A percentile compares a stretch with the other conserved stretches of the same genome.
phyloP scores from a whole-genome alignment of 2,888 invertebrate species.

The Ophraella communa region DNA sequence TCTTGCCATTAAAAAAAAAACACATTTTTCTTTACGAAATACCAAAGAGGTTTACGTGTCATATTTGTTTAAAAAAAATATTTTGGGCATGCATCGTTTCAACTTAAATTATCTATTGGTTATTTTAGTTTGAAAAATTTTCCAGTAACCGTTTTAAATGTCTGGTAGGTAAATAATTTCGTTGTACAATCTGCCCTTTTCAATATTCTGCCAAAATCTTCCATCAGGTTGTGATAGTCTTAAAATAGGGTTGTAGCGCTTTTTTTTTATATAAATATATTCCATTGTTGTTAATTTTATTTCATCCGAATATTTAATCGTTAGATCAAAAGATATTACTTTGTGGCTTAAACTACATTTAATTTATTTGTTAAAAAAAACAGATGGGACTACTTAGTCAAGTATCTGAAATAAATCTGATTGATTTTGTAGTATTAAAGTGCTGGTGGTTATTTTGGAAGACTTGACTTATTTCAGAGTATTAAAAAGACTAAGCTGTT shows the following conservation, averaged over 20 bases:
- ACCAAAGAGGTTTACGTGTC: slow-evolving; percentile 60
- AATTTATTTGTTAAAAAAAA: not conserved
- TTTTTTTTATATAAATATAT: too few species aligned
- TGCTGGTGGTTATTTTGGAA: not conserved
- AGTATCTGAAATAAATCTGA: not conserved
- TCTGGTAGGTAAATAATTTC: slow-evolving; percentile 22
- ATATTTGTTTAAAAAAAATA: slow-evolving; percentile 45
- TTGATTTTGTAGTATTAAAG: not conserved
- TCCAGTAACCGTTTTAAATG: not conserved
- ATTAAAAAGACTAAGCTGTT: slow-evolving; percentile 18
- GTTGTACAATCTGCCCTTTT: slow-evolving; percentile 32
- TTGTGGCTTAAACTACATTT: not conserved
- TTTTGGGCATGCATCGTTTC: slow-evolving; percentile 1
- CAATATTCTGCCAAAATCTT: slow-evolving; percentile 59
- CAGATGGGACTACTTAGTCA: not conserved
- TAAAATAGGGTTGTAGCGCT: slow-evolving; percentile 47
- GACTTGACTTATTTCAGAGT: slow-evolving; percentile 4
- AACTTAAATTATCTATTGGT: slow-evolving; percentile 21
- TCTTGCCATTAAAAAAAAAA: slow-evolving; percentile 50
- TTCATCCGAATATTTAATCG: not conserved
- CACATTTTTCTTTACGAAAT: slow-evolving; percentile 46
- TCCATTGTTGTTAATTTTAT: slow-evolving; percentile 34
- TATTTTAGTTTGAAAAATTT: not conserved
- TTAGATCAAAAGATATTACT: not conserved
- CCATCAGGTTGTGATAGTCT: slow-evolving; percentile 61